Evolutionary conservation across 2,888 invertebrate genomes (phyloP), one percentile per base, ranked within the genome.

Genomic region (Phymatocera aterrima): DNA sequence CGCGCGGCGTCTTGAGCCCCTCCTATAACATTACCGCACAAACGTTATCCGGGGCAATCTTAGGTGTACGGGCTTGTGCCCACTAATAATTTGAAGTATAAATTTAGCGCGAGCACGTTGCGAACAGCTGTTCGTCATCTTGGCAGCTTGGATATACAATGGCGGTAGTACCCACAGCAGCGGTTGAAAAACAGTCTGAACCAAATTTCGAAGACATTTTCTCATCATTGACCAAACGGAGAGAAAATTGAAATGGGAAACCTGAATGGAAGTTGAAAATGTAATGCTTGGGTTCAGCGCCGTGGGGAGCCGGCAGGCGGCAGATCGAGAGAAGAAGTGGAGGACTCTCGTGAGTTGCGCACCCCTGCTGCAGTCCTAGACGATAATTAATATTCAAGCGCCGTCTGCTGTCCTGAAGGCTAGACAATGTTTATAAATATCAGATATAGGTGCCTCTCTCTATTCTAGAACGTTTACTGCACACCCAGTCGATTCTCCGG

Each of bases 361-460:
- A 68, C 68, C 46, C 43, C 68, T 68, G n/a, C n/a, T n/a, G 40
- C 37, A 60, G 31, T 65, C 48, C 65, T 61, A 51, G 51, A 57
- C 54, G 68, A 54, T 72, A 37, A 72, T 78, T 70, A 51, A 72
- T 78, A 78, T 70, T 72, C 78, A 72, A 48, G 68, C 18, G 21
- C 34, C 57, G 78, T 37, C 28, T 37, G 40, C 34, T 77, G 77
- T 70, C 70, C 54, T 24, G 70, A 54, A 72, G 78, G 51, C 78
- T 70, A 70, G 78, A 78, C 70, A 57, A 51, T 57, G 40, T 78
- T 78, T 78, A 78, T 78, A 78, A 78, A 68, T 68, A 78, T 54
- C 68, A 54, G 78, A 77, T 77, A 77, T 61, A 31, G 15, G 68
- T 68, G 43, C 43, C 5, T 43, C 24, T 43, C 10, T 21, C 6